phyloP scores from a whole-genome alignment of 2,888 invertebrate species.

The Tryphoninae sp. region DNA sequence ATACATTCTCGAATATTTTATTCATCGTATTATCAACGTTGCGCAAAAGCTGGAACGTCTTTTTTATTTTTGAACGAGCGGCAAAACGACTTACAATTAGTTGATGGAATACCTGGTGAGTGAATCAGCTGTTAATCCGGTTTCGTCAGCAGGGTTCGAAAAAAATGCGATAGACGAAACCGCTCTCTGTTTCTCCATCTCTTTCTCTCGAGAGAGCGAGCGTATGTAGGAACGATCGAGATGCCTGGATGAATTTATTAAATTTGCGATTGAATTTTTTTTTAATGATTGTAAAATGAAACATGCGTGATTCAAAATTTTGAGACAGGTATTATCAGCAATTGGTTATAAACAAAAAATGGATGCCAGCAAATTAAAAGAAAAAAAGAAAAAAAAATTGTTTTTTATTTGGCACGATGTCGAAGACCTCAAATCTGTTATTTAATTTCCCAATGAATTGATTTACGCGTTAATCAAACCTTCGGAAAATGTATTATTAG shows the following conservation, averaged over 20 bases:
- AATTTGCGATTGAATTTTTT: not conserved
- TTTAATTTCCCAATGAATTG: not conserved
- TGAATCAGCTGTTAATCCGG: constrained; percentile 53
- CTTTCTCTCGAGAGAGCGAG: constrained; percentile 6
- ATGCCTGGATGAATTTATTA: not conserved
- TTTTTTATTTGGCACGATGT: too few relatives aligned
- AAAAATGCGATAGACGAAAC: constrained; percentile 43
- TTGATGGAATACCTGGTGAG: constrained; percentile 42
- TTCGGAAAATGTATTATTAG: too few relatives aligned
- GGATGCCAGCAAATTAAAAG: too few relatives aligned
- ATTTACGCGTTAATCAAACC: not conserved
- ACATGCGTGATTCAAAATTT: too few relatives aligned
- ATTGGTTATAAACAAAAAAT: too few relatives aligned
- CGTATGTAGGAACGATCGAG: not conserved
- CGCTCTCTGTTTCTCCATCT: constrained; percentile 17
- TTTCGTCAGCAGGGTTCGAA: constrained; percentile 32
- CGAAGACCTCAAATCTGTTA: not conserved
- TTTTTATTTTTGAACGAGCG: constrained; percentile 10
- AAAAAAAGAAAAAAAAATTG: too few relatives aligned
- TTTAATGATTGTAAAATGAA: not conserved
- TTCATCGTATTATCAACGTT: not conserved
- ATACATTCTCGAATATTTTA: not conserved
- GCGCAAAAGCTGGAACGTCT: not conserved
- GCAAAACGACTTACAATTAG: constrained; percentile 9
- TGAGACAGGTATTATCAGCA: too few relatives aligned